Evolutionary conservation across 2,113 vertebrate genomes (phyloP), one percentile per base, ranked within the genome.

Genomic region (Calidris pygmaea): DNA sequence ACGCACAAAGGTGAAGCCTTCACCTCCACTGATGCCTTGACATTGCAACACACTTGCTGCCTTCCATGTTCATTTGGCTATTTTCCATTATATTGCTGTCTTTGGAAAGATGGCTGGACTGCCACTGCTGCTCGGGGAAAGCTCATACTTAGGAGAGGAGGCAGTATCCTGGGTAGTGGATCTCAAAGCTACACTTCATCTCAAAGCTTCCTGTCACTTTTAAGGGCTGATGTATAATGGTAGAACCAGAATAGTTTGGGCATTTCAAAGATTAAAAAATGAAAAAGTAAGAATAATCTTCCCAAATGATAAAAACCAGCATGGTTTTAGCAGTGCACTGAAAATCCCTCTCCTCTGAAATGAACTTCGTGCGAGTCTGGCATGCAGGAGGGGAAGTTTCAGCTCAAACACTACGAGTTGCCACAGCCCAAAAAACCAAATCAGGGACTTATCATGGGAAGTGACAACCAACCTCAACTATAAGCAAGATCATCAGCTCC

Each of bases 391-490:
- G 24, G 66, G 62, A 91, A 26, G 29, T 59, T 88, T 80, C 59
- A 81, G 26, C n/a, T 76, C 55, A 72, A 73, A 88, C 30, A 32
- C 41, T 17, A 26, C 0, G 7, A 59, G 19, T 13, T 86, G 43
- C 56, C 73, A 53, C 58, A 87, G 45, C 45, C 62, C 62, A 50
- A 89, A 75, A 53, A 89, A 85, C 48, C 55, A 59, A 78, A 50
- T 22, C 13, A 37, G 35, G 56, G 56, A 80, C 79, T 89, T 91
- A 86, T 88, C 79, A 77, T 66, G 76, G 92, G 93, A 97, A 94
- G 47, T 56, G 65, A 81, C 88, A 78, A 50, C 70, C 70, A 89
- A 45, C 76, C 47, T 85, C 74, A 53, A 73, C 83, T 78, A n/a
- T 63, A 83, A 43, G 47, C 0, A 1, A 82, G 95, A 85, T 90